These are phyloP conservation scores for Vesta saturnalis DNA, from an alignment of 2,888 invertebrate species.

Conservation along the genomic window DNA sequence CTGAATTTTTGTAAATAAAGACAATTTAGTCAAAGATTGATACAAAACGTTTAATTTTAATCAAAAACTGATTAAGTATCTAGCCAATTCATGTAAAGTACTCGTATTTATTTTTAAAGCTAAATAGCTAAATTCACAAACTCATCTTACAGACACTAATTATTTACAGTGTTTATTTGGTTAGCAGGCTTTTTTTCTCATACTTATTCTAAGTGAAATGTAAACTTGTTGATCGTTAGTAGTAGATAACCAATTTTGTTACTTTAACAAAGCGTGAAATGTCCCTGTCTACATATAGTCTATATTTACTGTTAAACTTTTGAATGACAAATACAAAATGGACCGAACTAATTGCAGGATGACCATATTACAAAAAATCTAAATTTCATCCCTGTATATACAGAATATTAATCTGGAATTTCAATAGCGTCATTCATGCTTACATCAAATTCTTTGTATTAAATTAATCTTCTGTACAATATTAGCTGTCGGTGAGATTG, in stretches of 20 bases:
- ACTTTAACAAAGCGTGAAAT: conserved; percentile 12
- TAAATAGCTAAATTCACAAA: too few relatives aligned
- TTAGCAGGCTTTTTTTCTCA: conserved; percentile 43
- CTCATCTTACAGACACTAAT: too few relatives aligned
- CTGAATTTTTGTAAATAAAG: too few relatives aligned
- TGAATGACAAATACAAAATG: conserved; percentile 1
- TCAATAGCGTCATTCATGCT: conserved; percentile 38
- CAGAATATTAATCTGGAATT: conserved; percentile 29
- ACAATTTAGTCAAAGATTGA: too few relatives aligned
- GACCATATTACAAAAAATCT: neutral
- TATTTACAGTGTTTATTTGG: conserved; percentile 42
- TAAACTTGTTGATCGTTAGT: conserved; percentile 42
- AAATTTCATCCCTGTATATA: neutral
- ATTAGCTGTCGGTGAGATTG: conserved; percentile 52
- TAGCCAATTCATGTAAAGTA: too few relatives aligned
- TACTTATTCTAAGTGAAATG: conserved; percentile 42
- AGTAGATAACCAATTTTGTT: conserved; percentile 25
- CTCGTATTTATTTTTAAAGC: too few relatives aligned
- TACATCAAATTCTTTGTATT: conserved; percentile 48
- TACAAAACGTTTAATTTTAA: too few relatives aligned
- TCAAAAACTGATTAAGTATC: too few relatives aligned
- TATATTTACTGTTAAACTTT: neutral
- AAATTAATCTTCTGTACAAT: conserved; percentile 54
- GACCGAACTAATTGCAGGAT: neutral
- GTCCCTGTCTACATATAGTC: neutral